Percentiles rank a stretch among this genome's conserved stretches.
Evolutionary conservation across 2,888 invertebrate genomes (phyloP).

Genomic region (Ectropis crepuscularia): DNA sequence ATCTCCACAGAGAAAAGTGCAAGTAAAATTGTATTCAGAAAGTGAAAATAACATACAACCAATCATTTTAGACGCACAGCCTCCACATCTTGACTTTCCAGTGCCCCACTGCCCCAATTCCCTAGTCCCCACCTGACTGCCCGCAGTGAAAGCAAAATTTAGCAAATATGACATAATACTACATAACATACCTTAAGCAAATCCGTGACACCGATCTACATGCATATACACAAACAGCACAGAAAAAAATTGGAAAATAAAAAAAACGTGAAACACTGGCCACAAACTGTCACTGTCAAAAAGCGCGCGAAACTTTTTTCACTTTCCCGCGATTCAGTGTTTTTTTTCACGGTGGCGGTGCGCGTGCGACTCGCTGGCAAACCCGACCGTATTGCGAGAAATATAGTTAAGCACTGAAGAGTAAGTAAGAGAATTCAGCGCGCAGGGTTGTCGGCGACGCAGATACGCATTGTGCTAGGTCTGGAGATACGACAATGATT

Average conservation of each 20-base stretch:
- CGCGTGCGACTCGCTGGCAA: conserved; percentile 50
- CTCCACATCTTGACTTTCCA: conserved; percentile 59
- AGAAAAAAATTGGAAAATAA: conserved; percentile 24
- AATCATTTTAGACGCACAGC: conserved; percentile 44
- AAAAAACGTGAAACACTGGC: conserved; percentile 24
- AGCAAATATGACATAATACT: conserved; percentile 65
- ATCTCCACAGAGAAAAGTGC: conserved; percentile 8
- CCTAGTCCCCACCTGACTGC: conserved; percentile 47
- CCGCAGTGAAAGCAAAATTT: conserved; percentile 64
- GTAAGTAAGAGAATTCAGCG: conserved; percentile 3
- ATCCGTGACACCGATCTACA: conserved; percentile 37
- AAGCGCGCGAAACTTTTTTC: conserved; percentile 32
- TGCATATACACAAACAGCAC: too few species aligned
- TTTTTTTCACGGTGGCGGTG: conserved; percentile 32
- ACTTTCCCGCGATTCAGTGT: conserved; percentile 29
- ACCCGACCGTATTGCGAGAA: conserved; percentile 51
- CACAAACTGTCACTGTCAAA: conserved; percentile 32
- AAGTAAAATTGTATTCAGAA: conserved; percentile 9
- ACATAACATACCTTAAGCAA: conserved; percentile 53
- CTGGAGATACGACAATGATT: too few species aligned
- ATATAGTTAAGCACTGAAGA: conserved; percentile 26
- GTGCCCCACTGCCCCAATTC: conserved; percentile 63
- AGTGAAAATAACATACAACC: conserved; percentile 21
- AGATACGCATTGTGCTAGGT: background rate
- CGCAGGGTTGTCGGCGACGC: conserved; percentile 20